A percentile compares a stretch with the other conserved stretches of the same genome.
Conservation (phyloP, 2,797 vertebrate species). For the Chelon labrosus region DNA sequence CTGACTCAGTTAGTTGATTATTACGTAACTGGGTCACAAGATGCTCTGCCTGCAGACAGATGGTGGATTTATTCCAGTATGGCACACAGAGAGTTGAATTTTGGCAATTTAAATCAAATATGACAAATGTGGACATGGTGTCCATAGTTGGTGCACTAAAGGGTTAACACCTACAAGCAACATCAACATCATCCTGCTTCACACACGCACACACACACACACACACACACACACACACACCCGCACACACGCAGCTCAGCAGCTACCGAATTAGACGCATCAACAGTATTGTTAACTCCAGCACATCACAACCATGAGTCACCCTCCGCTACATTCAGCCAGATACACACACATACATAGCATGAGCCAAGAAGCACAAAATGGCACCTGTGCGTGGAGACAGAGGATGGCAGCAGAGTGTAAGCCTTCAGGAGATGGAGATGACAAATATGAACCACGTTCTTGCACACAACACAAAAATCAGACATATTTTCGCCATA, state of each 20-base stretch:
- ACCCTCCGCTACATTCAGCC: slow-evolving; percentile 64
- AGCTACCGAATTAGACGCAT: slow-evolving; percentile 70
- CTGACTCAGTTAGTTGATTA: slow-evolving; percentile 6
- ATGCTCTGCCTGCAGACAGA: slow-evolving; percentile 38
- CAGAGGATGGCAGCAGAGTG: slow-evolving; percentile 49
- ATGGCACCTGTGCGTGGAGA: slow-evolving; percentile 77
- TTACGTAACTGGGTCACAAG: slow-evolving; percentile 47
- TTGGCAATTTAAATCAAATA: slow-evolving; percentile 17
- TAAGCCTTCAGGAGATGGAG: slow-evolving; percentile 33
- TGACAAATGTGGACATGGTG: slow-evolving; percentile 42
- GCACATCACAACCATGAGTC: slow-evolving; percentile 76
- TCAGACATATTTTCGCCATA: background rate
- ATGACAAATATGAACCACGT: slow-evolving; percentile 10
- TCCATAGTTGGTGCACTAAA: slow-evolving; percentile 38
- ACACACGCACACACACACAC: slow-evolving; percentile 9
- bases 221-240: slow-evolving; percentile 34
- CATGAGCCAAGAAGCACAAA: slow-evolving; percentile 71
- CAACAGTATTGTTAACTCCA: slow-evolving; percentile 72
- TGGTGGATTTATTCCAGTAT: slow-evolving; percentile 11
- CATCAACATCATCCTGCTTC: slow-evolving; percentile 43
- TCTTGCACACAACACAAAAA: slow-evolving; percentile 8
- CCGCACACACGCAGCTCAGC: slow-evolving; percentile 48
- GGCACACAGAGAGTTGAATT: background rate
- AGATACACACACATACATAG: slow-evolving; percentile 22
- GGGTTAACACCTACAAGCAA: slow-evolving; percentile 61